phyloP scores from a whole-genome alignment of 2,797 vertebrate genomes.

The Tauraco hartlaubi region DNA sequence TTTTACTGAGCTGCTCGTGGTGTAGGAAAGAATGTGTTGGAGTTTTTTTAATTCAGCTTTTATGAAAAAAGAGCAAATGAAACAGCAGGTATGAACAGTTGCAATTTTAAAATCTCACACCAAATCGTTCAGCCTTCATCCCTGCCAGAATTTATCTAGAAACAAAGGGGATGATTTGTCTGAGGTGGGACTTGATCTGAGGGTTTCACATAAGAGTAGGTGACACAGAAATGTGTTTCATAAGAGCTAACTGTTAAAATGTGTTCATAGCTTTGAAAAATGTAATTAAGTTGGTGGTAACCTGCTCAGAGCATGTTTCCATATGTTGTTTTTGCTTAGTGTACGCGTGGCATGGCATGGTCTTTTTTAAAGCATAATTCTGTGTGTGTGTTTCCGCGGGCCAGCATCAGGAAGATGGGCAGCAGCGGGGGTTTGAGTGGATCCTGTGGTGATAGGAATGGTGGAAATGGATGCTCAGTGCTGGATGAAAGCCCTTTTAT shows the following conservation, averaged over 20 bases:
- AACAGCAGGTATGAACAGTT: background rate
- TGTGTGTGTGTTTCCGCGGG: background rate
- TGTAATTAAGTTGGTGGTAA: background rate
- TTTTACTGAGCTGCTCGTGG: background rate
- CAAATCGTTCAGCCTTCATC: background rate
- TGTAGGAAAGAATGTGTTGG: background rate
- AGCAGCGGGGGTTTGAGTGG: background rate
- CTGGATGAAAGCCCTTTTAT: slow-evolving; percentile 2
- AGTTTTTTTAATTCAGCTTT: background rate
- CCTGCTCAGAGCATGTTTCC: background rate
- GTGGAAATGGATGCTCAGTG: background rate
- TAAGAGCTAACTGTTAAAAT: background rate
- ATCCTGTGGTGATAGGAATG: background rate
- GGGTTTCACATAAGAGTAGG: background rate
- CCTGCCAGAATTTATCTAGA: background rate
- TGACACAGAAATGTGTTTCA: background rate
- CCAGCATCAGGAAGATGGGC: background rate
- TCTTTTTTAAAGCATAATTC: background rate
- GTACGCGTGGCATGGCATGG: background rate
- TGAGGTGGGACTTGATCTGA: background rate
- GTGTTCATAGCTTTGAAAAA: background rate
- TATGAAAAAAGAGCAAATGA: background rate
- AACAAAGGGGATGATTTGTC: background rate
- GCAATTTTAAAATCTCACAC: background rate
- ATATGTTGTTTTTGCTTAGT: background rate